Evolutionary conservation across 23 tunicate species (phyloP).

Genomic region (Aplidium turbinatum): DNA sequence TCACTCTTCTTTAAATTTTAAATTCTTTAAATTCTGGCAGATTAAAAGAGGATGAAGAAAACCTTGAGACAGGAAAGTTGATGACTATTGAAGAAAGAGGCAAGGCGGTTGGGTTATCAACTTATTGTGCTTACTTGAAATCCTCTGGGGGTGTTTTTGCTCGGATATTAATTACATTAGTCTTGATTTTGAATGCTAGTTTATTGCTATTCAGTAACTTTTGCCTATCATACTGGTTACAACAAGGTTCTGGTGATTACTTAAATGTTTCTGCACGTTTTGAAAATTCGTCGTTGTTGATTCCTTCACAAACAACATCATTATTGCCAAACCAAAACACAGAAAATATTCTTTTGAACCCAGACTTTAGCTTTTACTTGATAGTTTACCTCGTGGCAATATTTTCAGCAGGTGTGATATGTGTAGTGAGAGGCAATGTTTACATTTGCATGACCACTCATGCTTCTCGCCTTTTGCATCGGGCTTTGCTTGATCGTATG

Average conservation of each 20-base stretch:
- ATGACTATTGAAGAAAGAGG: slow-evolving; percentile 72
- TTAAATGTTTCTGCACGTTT: neutral
- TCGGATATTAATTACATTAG: slow-evolving; percentile 15
- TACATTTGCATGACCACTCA: slow-evolving; percentile 30
- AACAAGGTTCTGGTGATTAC: slow-evolving; percentile 34
- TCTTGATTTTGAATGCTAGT: slow-evolving; percentile 52
- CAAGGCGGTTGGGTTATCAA: slow-evolving; percentile 13
- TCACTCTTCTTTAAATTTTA: too few relatives aligned
- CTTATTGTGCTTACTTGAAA: slow-evolving; percentile 41
- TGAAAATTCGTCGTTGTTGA: neutral
- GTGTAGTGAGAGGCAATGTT: slow-evolving; percentile 45
- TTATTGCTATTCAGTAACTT: slow-evolving; percentile 61
- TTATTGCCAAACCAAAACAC: too few relatives aligned
- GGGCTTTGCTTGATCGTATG: slow-evolving; percentile 28
- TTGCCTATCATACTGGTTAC: slow-evolving; percentile 80
- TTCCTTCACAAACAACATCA: neutral
- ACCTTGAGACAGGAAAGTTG: slow-evolving; percentile 52
- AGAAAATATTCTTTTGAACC: slow-evolving; percentile 41
- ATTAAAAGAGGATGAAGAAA: slow-evolving; percentile 30
- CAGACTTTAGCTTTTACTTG: slow-evolving; percentile 50
- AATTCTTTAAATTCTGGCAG: too few relatives aligned
- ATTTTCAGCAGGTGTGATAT: slow-evolving; percentile 32
- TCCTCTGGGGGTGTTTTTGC: slow-evolving; percentile 60
- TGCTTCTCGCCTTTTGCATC: slow-evolving; percentile 48
- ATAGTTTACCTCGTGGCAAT: slow-evolving; percentile 50